Conservation (phyloP, 2,113 vertebrate genomes). For the Synchiropus splendidus region DNA sequence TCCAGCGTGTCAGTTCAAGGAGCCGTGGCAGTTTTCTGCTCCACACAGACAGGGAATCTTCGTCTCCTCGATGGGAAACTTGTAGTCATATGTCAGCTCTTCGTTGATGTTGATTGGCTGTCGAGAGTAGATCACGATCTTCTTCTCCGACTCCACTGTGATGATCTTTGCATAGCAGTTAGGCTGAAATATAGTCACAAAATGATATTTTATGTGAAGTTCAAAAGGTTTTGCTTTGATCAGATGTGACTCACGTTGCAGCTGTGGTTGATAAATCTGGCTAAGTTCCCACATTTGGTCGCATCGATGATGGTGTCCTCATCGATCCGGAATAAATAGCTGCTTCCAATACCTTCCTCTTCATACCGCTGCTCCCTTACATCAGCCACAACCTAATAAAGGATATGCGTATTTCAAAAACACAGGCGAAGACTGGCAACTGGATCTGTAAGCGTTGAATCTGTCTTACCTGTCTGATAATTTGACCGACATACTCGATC, state of each 20-base stretch:
- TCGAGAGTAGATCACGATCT: constrained; percentile 97
- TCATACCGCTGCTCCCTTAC: constrained; percentile 92
- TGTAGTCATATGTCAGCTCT: constrained; percentile 98
- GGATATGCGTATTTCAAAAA: constrained; percentile 7
- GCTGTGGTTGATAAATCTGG: constrained; percentile 97
- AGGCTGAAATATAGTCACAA: constrained; percentile 68
- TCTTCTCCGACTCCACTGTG: constrained; percentile 94
- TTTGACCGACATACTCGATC: constrained; percentile 95
- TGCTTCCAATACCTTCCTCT: constrained; percentile 92
- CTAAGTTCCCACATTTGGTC: constrained; percentile 90
- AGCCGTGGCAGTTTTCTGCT: constrained; percentile 89
- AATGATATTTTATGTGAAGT: too few relatives aligned
- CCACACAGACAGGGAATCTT: constrained; percentile 97
- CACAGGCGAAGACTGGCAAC: too few relatives aligned
- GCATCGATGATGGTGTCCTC: constrained; percentile 96
- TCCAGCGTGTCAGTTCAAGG: constrained; percentile 75
- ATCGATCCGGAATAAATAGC: constrained; percentile 95
- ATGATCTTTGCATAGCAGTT: constrained; percentile 98
- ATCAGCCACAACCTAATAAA: constrained; percentile 73
- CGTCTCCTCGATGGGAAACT: constrained; percentile 95
- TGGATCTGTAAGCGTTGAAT: not conserved
- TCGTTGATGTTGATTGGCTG: constrained; percentile 89
- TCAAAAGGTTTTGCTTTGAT: too few relatives aligned
- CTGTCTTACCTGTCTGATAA: constrained; percentile 84
- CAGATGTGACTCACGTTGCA: constrained; percentile 80